Percentiles rank a stretch among this genome's conserved stretches.
phyloP scores from a whole-genome alignment of 2,797 vertebrate species.

The Phrynocephalus vlangalii region DNA sequence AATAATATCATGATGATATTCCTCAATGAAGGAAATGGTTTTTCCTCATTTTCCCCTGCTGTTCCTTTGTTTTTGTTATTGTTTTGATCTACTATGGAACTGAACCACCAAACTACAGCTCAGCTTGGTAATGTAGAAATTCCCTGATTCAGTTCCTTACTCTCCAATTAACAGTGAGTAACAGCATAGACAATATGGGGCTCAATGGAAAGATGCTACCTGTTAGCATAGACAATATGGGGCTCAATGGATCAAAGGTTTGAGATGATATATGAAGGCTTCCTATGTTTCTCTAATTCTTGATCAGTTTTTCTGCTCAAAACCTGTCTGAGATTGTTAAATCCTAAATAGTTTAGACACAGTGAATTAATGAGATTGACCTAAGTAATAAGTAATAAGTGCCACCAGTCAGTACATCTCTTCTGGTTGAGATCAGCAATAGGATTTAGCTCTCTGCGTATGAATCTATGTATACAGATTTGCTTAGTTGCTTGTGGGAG shows the following conservation, averaged over 20 bases:
- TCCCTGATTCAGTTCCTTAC: neutral
- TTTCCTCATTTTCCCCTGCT: neutral
- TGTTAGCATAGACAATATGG: no score
- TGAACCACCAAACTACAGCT: neutral
- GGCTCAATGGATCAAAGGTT: neutral
- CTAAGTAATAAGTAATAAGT: no score
- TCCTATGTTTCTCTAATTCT: neutral
- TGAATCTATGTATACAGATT: neutral
- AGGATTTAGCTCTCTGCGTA: neutral
- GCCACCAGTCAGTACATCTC: no score
- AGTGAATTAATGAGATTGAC: no score
- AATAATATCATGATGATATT: no score
- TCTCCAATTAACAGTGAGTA: neutral
- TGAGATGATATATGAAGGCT: neutral
- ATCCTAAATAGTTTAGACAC: no score
- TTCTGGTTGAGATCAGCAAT: no score
- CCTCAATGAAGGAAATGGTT: neutral
- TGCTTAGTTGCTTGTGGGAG: no score
- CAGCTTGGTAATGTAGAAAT: neutral
- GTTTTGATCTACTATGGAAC: neutral
- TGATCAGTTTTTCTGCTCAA: neutral
- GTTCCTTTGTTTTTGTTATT: neutral
- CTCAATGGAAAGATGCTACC: neutral
- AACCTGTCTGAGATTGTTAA: neutral
- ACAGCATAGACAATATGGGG: no score